phyloP scores from a whole-genome alignment of 37 sponge, comb jelly and placozoan genomes.

The Oopsacas minuta region DNA sequence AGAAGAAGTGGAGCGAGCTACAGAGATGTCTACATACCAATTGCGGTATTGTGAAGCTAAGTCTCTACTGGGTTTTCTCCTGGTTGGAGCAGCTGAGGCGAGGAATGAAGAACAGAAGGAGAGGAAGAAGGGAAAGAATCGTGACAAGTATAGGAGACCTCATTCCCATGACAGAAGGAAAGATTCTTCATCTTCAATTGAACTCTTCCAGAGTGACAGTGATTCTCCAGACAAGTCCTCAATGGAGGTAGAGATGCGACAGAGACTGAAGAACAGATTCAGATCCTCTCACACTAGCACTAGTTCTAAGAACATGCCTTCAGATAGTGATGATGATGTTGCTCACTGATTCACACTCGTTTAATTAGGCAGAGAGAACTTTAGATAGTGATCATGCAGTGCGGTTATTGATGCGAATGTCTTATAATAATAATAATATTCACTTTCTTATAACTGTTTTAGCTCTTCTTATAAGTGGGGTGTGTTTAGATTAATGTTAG shows the following conservation, averaged over 20 bases:
- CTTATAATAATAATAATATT: no score
- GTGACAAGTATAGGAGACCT: neutral
- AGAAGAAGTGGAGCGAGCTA: slow-evolving; percentile 1
- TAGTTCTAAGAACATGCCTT: neutral
- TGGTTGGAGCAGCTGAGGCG: slow-evolving; percentile 68
- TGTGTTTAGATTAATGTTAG: no score
- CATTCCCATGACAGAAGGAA: neutral
- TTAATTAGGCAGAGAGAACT: neutral
- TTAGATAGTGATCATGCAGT: neutral
- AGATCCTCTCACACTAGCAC: neutral
- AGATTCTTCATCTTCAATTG: neutral
- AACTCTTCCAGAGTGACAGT: neutral
- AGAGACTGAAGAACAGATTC: slow-evolving; percentile 16
- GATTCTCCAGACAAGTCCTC: slow-evolving; percentile 12
- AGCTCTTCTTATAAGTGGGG: no score
- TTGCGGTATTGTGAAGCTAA: slow-evolving; percentile 45
- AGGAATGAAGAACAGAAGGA: slow-evolving; percentile 26
- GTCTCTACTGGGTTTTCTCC: slow-evolving; percentile 45
- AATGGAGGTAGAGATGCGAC: slow-evolving; percentile 8
- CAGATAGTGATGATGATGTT: neutral
- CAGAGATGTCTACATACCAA: slow-evolving; percentile 7
- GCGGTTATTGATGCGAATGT: no score
- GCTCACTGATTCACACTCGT: neutral
- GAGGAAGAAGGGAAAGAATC: neutral
- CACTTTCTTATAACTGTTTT: no score